Evolutionary conservation across 2,888 invertebrate genomes (phyloP).

Genomic region (Drosophila lutescens): DNA sequence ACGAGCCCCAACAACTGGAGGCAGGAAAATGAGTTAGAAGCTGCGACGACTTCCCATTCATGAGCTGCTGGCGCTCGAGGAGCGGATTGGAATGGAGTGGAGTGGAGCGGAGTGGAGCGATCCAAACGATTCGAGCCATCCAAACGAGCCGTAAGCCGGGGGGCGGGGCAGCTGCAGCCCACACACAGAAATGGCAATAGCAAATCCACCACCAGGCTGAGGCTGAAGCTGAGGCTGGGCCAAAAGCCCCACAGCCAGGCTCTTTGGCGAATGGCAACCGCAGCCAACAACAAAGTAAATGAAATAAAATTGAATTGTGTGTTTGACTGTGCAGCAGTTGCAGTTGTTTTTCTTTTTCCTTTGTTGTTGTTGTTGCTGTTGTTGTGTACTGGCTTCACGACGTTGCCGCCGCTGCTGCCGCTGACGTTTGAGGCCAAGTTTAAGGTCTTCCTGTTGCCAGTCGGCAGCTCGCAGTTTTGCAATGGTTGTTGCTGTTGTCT

Average conservation of each 20-base stretch:
- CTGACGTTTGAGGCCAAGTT: conserved; percentile 76
- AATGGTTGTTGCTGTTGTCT: conserved; percentile 59
- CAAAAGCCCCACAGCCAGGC: conserved; percentile 30
- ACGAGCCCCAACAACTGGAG: conserved; percentile 36
- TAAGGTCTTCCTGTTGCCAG: conserved; percentile 79
- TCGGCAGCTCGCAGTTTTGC: conserved; percentile 59
- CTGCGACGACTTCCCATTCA: conserved; percentile 71
- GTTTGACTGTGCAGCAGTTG: conserved; percentile 68
- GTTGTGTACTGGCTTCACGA: conserved; percentile 63
- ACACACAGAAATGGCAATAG: conserved; percentile 67
- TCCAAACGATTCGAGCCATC: conserved; percentile 20
- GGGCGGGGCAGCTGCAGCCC: conserved; percentile 54
- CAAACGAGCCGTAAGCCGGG: conserved; percentile 40
- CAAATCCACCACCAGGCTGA: conserved; percentile 20
- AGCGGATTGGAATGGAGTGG: conserved; percentile 35
- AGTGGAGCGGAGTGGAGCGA: background rate
- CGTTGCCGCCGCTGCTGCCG: conserved; percentile 56
- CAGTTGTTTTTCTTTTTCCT: conserved; percentile 43
- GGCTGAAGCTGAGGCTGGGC: conserved; percentile 33
- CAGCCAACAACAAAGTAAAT: conserved; percentile 65
- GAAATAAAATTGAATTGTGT: conserved; percentile 77
- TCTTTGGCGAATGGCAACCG: conserved; percentile 49
- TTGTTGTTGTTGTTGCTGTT: conserved; percentile 24
- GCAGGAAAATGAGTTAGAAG: conserved; percentile 72
- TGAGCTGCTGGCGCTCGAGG: conserved; percentile 74